These are phyloP conservation scores for Acanthococcus lagerstroemiae DNA, from an alignment of 2,888 invertebrate genomes.

Conservation along the genomic window DNA sequence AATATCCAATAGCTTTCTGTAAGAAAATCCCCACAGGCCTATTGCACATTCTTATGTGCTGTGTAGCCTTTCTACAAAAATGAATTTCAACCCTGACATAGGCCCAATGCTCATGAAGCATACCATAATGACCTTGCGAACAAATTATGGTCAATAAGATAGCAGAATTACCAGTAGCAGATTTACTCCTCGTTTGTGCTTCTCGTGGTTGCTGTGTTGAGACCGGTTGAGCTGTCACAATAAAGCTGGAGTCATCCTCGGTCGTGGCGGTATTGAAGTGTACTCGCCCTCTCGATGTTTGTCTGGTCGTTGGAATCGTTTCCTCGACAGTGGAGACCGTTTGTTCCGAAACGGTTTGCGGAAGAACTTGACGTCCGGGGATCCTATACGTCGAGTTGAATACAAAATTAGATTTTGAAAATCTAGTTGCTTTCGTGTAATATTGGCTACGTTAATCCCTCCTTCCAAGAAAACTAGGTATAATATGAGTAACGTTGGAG, in stretches of 20 bases:
- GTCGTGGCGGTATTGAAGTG: slow-evolving; percentile 7
- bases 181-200: slow-evolving; percentile 12
- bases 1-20: too few species aligned
- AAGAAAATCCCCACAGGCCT: too few species aligned
- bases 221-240: slow-evolving; percentile 3
- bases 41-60: too few species aligned
- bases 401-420: too few species aligned
- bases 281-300: neutral
- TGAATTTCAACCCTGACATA: neutral
- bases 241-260: neutral
- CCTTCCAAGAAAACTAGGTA: too few species aligned
- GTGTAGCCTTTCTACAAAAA: neutral
- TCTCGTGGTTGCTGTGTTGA: slow-evolving; percentile 5
- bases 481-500: too few species aligned
- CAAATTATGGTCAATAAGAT: too few species aligned
- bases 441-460: too few species aligned
- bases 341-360: slow-evolving; percentile 2
- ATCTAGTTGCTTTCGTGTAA: too few species aligned
- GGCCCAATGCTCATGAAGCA: too few species aligned
- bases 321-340: neutral
- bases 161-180: neutral
- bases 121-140: too few species aligned
- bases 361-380: slow-evolving; percentile 5
- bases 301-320: neutral
- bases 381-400: too few species aligned